phyloP scores from a whole-genome alignment of 2,797 vertebrate genomes.

The Gymnothorax javanicus region DNA sequence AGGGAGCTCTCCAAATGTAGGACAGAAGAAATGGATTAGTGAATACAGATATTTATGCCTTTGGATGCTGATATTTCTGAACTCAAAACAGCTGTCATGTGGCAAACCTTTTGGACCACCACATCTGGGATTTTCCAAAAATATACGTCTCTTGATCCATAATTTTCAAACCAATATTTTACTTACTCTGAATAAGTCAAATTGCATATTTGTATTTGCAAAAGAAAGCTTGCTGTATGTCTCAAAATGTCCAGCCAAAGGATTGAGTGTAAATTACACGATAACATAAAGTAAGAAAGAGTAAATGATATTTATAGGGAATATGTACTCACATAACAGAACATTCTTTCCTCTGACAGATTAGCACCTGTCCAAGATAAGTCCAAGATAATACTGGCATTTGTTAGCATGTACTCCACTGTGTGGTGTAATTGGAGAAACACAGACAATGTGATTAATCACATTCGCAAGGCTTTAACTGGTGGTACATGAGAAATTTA shows the following conservation, averaged over 20 bases:
- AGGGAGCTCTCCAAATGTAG: not conserved
- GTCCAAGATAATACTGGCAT: not conserved
- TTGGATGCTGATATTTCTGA: constrained; percentile 1
- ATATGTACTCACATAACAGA: not conserved
- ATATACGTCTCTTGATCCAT: not conserved
- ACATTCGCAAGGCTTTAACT: not conserved
- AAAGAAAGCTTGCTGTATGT: not conserved
- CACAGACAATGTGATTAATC: not conserved
- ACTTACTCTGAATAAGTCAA: not conserved
- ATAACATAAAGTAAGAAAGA: not conserved
- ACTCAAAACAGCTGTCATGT: not conserved
- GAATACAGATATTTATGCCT: not conserved
- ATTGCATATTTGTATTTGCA: not conserved
- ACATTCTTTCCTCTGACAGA: not conserved
- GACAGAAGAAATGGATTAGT: not conserved
- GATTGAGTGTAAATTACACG: not conserved
- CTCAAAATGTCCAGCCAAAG: not conserved
- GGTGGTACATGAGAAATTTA: not conserved
- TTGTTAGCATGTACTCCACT: not conserved
- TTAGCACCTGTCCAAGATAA: not conserved
- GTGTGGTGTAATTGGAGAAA: not conserved
- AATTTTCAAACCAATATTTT: not conserved
- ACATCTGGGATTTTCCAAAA: not conserved
- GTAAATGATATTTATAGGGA: not conserved
- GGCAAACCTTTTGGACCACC: not conserved